A percentile compares a stretch with the other conserved stretches of the same genome.
Evolutionary conservation across 2,113 vertebrate species (phyloP).

Genomic region (Scomber colias): DNA sequence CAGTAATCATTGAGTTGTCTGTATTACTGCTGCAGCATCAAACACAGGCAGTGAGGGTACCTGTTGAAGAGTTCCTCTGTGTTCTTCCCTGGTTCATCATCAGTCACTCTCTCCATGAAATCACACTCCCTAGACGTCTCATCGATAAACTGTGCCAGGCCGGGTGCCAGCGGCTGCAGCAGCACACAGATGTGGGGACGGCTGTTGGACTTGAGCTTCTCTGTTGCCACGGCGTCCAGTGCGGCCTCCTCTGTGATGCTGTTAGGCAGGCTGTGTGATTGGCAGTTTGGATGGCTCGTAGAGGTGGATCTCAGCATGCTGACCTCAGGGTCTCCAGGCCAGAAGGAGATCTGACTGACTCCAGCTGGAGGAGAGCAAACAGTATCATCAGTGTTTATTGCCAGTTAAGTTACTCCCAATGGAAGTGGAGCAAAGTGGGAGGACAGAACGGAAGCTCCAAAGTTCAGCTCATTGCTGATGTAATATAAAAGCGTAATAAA

Average conservation of each 20-base stretch:
- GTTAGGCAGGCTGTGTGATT: background rate
- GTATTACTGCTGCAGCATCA: background rate
- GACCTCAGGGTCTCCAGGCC: conserved; percentile 96
- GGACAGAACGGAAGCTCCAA: background rate
- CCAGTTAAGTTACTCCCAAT: too few species aligned
- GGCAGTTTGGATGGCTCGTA: background rate
- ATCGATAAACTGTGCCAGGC: conserved; percentile 90
- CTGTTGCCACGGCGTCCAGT: conserved; percentile 90
- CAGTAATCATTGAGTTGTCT: background rate
- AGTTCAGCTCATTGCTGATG: background rate
- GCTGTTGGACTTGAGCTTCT: conserved; percentile 94
- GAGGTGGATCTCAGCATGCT: conserved; percentile 81
- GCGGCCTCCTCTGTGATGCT: conserved; percentile 85
- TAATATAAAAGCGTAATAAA: background rate
- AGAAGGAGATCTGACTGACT: conserved; percentile 94
- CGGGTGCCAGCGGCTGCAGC: conserved; percentile 88
- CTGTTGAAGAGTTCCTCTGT: conserved; percentile 84
- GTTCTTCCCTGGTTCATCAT: conserved; percentile 75
- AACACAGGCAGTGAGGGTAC: conserved; percentile 40
- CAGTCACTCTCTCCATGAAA: conserved; percentile 88
- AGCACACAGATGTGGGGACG: conserved; percentile 90
- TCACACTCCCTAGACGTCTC: conserved; percentile 91
- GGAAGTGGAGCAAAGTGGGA: background rate
- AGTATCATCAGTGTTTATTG: background rate
- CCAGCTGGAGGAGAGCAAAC: conserved; percentile 86